These are phyloP conservation scores for Cylindroiulus punctatus DNA, from an alignment of 2,888 invertebrate genomes.

Conservation along the genomic window DNA sequence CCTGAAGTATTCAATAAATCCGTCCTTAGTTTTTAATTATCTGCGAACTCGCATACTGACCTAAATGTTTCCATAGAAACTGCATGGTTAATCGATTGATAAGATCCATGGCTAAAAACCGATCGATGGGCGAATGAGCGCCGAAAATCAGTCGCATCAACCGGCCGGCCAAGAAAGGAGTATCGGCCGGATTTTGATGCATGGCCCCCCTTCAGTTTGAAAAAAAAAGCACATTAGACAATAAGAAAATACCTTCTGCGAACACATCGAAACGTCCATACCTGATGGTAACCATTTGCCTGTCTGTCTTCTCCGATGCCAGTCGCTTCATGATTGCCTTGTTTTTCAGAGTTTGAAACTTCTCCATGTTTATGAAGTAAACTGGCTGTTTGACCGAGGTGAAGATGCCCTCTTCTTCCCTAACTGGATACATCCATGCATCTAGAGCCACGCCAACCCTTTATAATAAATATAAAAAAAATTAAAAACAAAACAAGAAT, in stretches of 20 bases:
- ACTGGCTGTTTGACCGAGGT: constrained; percentile 69
- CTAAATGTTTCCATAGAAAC: constrained; percentile 62
- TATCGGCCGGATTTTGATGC: constrained; percentile 66
- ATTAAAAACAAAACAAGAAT: neutral
- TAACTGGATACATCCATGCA: constrained; percentile 74
- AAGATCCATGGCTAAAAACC: constrained; percentile 62
- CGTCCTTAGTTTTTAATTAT: too few species aligned
- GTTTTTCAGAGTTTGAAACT: constrained; percentile 71
- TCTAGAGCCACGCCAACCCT: constrained; percentile 71
- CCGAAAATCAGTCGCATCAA: constrained; percentile 61
- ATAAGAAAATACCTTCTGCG: neutral
- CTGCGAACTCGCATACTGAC: constrained; percentile 60
- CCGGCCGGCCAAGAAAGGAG: constrained; percentile 64
- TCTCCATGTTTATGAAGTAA: constrained; percentile 71
- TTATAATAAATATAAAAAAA: constrained; percentile 61
- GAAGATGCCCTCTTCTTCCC: constrained; percentile 67
- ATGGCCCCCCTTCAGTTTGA: constrained; percentile 63
- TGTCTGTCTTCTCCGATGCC: constrained; percentile 56
- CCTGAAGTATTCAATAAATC: too few species aligned
- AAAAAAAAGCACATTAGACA: too few species aligned
- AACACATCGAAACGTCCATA: constrained; percentile 37
- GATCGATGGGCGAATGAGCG: constrained; percentile 58
- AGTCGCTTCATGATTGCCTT: constrained; percentile 68
- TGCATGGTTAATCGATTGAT: constrained; percentile 62
- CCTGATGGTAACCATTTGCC: constrained; percentile 60